Conservation (phyloP, 2,888 invertebrate genomes). For the Andrena bucephala region DNA sequence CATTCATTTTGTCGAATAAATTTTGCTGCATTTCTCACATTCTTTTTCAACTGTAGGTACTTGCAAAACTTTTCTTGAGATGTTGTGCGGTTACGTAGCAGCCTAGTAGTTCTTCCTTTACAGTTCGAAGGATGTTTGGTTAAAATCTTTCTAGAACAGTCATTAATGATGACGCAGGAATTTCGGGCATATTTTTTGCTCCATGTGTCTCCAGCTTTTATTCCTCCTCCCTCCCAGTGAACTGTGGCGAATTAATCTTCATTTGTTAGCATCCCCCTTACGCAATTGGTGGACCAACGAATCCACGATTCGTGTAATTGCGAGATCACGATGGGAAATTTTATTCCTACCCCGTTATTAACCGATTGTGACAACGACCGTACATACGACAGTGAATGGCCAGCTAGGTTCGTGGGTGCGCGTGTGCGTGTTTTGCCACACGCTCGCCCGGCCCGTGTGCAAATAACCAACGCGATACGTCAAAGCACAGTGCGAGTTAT, state of each 20-base stretch:
- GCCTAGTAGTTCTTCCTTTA: too few species aligned
- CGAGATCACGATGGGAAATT: constrained; percentile 15
- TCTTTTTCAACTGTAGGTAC: too few species aligned
- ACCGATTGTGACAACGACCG: constrained; percentile 34
- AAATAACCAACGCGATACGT: constrained; percentile 74
- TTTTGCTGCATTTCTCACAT: too few species aligned
- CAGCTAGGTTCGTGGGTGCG: constrained; percentile 7
- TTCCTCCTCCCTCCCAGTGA: too few species aligned
- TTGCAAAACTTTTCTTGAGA: too few species aligned
- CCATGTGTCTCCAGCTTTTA: too few species aligned
- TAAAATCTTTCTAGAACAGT: too few species aligned
- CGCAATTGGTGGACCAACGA: constrained; percentile 1
- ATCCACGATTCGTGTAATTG: not conserved
- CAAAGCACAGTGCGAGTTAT: constrained; percentile 75
- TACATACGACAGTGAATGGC: constrained; percentile 34
- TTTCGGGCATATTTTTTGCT: too few species aligned
- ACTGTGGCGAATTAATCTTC: not conserved
- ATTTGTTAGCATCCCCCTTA: not conserved
- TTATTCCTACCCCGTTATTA: constrained; percentile 8
- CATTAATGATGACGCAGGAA: too few species aligned
- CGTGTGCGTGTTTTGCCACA: constrained; percentile 25
- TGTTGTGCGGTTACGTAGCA: too few species aligned
- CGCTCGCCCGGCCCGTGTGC: constrained; percentile 47
- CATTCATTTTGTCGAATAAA: too few species aligned
- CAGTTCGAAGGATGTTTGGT: too few species aligned